Conservation (phyloP, 2,888 invertebrate genomes). For the Pteria penguin region DNA sequence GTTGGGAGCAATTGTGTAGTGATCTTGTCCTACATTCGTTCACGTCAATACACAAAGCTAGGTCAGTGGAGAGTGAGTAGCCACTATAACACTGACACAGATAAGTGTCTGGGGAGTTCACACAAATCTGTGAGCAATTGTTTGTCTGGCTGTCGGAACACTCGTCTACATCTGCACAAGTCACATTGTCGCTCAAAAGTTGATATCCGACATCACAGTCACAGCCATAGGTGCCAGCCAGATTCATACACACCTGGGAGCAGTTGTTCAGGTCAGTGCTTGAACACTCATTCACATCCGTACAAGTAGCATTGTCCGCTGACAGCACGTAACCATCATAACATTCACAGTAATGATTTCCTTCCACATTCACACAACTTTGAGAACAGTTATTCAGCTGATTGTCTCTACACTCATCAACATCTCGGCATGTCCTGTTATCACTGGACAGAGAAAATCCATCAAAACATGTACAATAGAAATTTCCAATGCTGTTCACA, state of each 20-base stretch:
- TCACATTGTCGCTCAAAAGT: background rate
- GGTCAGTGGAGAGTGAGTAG: background rate
- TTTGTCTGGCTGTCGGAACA: background rate
- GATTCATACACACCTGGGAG: background rate
- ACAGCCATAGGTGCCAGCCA: background rate
- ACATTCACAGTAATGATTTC: conserved; percentile 3
- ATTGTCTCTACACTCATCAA: conserved; percentile 1
- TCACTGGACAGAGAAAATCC: background rate
- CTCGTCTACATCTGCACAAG: conserved; percentile 11
- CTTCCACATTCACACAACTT: background rate
- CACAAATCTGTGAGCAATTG: conserved; percentile 13
- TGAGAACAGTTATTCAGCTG: conserved; percentile 15
- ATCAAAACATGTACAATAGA: background rate
- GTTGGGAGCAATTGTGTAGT: conserved; percentile 9
- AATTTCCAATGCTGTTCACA: conserved; percentile 1
- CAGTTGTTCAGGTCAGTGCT: conserved; percentile 3
- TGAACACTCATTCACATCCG: background rate
- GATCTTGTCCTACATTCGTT: conserved; percentile 13
- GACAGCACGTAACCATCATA: background rate
- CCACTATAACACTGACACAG: conserved; percentile 7
- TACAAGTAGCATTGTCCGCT: background rate
- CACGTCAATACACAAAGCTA: conserved; percentile 10
- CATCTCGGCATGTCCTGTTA: background rate
- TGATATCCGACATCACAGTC: conserved; percentile 1
- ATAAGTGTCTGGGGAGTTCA: background rate